Evolutionary conservation across 2,888 invertebrate species (phyloP), one percentile per base, ranked within the genome.

Genomic region (Leuctra nigra): DNA sequence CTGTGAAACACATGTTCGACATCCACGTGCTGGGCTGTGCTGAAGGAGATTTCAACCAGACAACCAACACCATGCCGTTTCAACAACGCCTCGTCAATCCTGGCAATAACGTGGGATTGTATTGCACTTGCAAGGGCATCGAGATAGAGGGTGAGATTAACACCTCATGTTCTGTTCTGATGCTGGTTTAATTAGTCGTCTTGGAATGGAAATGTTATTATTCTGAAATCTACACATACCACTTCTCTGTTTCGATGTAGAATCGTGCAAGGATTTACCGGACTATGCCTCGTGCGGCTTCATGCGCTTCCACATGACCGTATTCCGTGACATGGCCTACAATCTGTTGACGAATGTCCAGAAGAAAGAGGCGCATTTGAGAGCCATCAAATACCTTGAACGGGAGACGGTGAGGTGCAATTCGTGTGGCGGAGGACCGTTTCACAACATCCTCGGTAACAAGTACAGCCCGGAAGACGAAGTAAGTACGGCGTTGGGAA

Each of bases 261-360:
- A 16, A 13, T 66, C 68, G 50, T 75, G 78, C 59, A 61, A 66
- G 33, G 77, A 80, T 64, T 67, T 83, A 11, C 83, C 83, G 0
- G 70, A 70, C 62, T 82, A 83, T 61, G 82, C 83, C 0, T 79
- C 77, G 24, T 84, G 84, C 62, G 79, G 80, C 2, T 77, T 78
- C 63, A 75, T 84, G 70, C 75, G 78, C 53, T 84, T 83, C 64
- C 74, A 76, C 44, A 75, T 79, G 59, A 67, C 76, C 0, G 66
- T 76, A 56, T 82, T 83, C 65, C 73, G 79, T 22, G 76, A 78
- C 16, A 80, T 78, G 0, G 81, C 81, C 3, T 83, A 83, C 63
- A 78, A 81, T 58, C 68, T 83, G 47, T 68, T 84, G 38, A 82
- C 83, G 0, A 81, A 82, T 60, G 75, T 72, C 61, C 83, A 83